Evolutionary conservation across 2,888 invertebrate species (phyloP), one percentile per base, ranked within the genome.

Genomic region (Conistra vaccinii): DNA sequence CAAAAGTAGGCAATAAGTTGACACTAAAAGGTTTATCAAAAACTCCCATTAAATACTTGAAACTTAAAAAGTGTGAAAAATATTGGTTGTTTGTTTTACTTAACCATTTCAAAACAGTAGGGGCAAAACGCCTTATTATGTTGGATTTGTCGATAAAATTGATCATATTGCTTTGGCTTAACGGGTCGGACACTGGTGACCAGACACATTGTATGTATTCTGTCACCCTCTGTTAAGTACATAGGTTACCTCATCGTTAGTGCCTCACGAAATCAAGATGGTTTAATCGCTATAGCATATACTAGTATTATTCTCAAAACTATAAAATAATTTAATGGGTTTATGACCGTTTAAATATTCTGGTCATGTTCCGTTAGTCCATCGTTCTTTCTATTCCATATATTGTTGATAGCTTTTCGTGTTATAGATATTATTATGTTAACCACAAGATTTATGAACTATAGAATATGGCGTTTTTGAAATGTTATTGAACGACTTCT

Each of bases 401-500:
- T 48, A 60, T 75, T 67, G 20, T 71, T 69, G 66, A 74, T 80
- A 53, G 67, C 48, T 73, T 65, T 60, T 48, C 51, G 45, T 69
- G 62, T 67, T 61, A 73, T 76, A 73, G 58, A 55, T 78, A 73
- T 77, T 68, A 53, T 79, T 79, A 61, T 72, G 73, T 72, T 87
- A 80, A 73, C 61, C 73, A 51, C 35, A 79, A 61, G 66, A 83
- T 81, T 83, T 78, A 87, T 83, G 76, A 69, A 73, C 69, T 39
- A 69, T 53, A 73, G 39, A 74, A 53, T 69, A 66, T 78, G 61
- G 32, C 57, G 42, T 76, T 83, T 73, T 75, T 63, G 68, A 78
- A 71, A 70, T 80, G 48, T 72, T 77, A 78, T 83, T 61, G 71
- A 81, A 81, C 80, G 67, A 82, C 82, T 85, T 79, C 76, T 60